Evolutionary conservation across 2,888 invertebrate genomes (phyloP).

Genomic region (Terebella lapidaria): DNA sequence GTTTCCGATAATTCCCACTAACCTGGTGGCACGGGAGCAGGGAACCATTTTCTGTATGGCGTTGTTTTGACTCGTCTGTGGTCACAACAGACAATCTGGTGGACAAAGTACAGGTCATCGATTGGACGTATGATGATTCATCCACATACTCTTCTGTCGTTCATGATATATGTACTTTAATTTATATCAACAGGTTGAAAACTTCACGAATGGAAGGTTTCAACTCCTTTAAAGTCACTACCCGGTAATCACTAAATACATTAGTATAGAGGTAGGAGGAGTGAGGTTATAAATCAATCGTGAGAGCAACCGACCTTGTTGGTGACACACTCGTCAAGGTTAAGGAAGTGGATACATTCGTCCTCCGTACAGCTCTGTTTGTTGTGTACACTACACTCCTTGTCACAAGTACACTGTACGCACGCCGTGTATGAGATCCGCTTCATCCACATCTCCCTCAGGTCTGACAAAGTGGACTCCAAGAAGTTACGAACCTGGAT

Average conservation of each 20-base stretch:
- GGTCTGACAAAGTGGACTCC: conserved; percentile 48
- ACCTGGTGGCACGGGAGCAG: conserved; percentile 39
- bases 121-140: background rate
- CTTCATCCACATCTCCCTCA: conserved; percentile 52
- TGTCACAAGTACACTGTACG: conserved; percentile 51
- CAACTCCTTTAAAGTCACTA: no score
- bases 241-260: no score
- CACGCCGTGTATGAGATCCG: conserved; percentile 47
- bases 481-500: conserved; percentile 51
- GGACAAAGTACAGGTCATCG: background rate
- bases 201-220: no score
- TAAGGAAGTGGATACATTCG: conserved; percentile 52
- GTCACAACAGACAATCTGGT: conserved; percentile 54
- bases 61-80: conserved; percentile 52
- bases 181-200: no score
- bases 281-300: no score
- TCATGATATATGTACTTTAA: no score
- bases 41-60: conserved; percentile 50
- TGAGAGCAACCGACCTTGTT: conserved; percentile 47
- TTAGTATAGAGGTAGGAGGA: no score
- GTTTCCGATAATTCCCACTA: no score
- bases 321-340: conserved; percentile 54
- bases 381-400: conserved; percentile 45
- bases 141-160: no score
- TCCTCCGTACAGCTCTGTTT: conserved; percentile 38